A percentile compares a stretch with the other conserved stretches of the same genome.
Conservation (phyloP, 2,113 vertebrate species). For the Polyodon spathula region DNA sequence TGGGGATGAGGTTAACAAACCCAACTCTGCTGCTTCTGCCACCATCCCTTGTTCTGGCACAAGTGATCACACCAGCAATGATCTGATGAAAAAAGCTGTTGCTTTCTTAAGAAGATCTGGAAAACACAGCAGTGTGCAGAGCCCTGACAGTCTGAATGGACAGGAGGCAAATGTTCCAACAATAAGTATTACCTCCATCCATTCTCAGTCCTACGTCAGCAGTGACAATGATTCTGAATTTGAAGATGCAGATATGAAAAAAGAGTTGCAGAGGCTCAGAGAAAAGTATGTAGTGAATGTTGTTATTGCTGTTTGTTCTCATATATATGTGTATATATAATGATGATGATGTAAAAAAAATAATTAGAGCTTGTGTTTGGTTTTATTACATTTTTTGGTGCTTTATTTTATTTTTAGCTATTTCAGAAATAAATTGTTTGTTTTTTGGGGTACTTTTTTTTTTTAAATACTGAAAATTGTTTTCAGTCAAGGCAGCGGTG, state of each 20-base stretch:
- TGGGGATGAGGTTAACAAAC: constrained; percentile 66
- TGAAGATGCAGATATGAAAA: constrained; percentile 88
- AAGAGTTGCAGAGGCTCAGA: constrained; percentile 77
- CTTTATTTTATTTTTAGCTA: too few relatives aligned
- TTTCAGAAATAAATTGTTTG: too few relatives aligned
- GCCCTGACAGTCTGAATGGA: constrained; percentile 61
- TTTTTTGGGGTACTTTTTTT: too few relatives aligned
- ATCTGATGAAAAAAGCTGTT: constrained; percentile 80
- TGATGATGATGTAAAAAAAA: too few relatives aligned
- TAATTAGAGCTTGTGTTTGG: too few relatives aligned
- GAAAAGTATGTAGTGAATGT: constrained; percentile 72
- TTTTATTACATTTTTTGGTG: too few relatives aligned
- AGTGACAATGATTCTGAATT: constrained; percentile 95
- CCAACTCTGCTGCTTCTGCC: constrained; percentile 36
- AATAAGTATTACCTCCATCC: constrained; percentile 64
- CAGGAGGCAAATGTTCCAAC: constrained; percentile 64
- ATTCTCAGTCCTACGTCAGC: constrained; percentile 80
- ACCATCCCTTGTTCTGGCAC: constrained; percentile 49
- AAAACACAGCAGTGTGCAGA: constrained; percentile 62
- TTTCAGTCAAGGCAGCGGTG: too few relatives aligned
- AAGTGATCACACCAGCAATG: constrained; percentile 58
- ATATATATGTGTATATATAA: too few relatives aligned
- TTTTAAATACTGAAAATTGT: too few relatives aligned
- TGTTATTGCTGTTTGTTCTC: background rate
- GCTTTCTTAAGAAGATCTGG: constrained; percentile 79